Base-by-base conservation (phyloP, 2,888 invertebrate species). In the Tinea semifulvella region DNA sequence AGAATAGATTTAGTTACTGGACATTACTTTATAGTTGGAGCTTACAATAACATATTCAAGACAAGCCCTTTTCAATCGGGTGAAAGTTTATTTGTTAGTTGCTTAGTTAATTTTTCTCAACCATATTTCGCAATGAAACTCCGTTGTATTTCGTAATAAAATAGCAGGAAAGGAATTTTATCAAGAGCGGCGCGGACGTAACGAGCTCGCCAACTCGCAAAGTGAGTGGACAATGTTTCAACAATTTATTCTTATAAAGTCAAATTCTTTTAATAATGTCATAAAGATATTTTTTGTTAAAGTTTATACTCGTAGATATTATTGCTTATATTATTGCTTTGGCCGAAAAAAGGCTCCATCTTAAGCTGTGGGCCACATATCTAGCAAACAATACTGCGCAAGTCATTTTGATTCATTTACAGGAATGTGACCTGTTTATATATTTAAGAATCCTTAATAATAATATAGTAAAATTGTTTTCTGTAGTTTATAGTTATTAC, bases 271-370 rank as follows among this genome's bases (percentile, higher is more conserved):
- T 13, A 22, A 22, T 22, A 40, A 40, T 40, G 14, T 6, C 40
- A 20, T 22, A n/a, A n/a, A 39, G 19, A n/a, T 14, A 2, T 14
- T 6, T 39, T 39, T n/a, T n/a, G n/a, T n/a, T n/a, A n/a, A n/a
- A n/a, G n/a, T 39, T 39, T 39, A 39, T 13, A n/a, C n/a, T n/a
- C 16, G 18, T 19, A 39, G 20, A 19, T 17, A 10, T 39, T 39
- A 19, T 49, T 53, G 48, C 44, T 48, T 44, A 49, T 43, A 43
- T 50, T 45, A n/a, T 46, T 50, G 53, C 69, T 69, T 70, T 71
- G 71, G 67, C 66, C 65, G 58, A 57, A 53, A 57, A 54, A 40
- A 10, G 46, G 63, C 58, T 67, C 65, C 58, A n/a, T n/a, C n/a
- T n/a, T n/a, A n/a, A n/a, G n/a, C n/a, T n/a, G n/a, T n/a, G n/a